Base-by-base conservation (phyloP, 2,888 invertebrate genomes). In the Lacanobia wlatinum region DNA sequence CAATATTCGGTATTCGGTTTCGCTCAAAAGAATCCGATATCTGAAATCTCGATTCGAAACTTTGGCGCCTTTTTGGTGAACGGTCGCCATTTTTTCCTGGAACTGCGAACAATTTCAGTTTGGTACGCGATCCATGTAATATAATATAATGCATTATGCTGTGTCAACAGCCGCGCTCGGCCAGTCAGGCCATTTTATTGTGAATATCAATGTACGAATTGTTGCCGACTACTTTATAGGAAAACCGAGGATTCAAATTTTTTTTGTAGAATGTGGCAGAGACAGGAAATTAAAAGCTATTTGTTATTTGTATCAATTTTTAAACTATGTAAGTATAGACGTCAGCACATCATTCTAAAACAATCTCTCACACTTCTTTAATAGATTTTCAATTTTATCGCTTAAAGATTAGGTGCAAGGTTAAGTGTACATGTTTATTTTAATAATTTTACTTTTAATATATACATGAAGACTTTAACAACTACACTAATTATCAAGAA, bases 1-100 rank as follows among this genome's bases (percentile, higher is more conserved):
- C 6, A 46, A 34, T 43, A 46, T 16, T 48, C 40, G 9, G 46
- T 67, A 6, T 48, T 55, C 23, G 6, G 1, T 12, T 2, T 56
- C 56, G 23, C 10, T 52, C n/a, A 14, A 14, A 18, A 12, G 55
- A 67, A 67, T 56, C 48, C 16, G 38, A 67, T 63, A 66, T 50
- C 21, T 58, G 1, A 2, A 64, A 38, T 64, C 46, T 55, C 38
- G 18, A 52, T 61, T 65, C 34, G 23, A 46, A 48, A 59, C 23
- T 21, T 84, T 84, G 80, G 73, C 72, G 50, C 46, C 43, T 56
- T 63, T 68, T 66, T 53, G 64, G 61, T 40, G 5, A 21, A 23
- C 16, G 9, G 46, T 10, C 23, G 61, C 48, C 21, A 53, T 66
- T 73, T 64, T 56, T 73, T 71, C 63, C 21, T 53, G 40, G 58